Percentiles rank a stretch among this genome's conserved stretches.
phyloP scores from a whole-genome alignment of 2,888 invertebrate species.

The Meiosimyza platycephala region DNA sequence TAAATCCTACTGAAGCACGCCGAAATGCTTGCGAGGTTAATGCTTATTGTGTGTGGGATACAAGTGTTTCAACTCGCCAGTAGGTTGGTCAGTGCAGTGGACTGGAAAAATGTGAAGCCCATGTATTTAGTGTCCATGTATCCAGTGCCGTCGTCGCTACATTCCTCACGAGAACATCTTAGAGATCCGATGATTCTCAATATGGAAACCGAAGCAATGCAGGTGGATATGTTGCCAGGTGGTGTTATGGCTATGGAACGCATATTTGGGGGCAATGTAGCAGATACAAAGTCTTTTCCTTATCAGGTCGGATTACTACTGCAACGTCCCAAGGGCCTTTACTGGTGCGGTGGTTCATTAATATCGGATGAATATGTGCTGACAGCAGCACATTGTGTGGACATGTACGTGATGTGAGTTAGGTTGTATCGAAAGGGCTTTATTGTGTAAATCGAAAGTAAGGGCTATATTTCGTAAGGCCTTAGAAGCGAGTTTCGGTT shows the following conservation, averaged over 20 bases:
- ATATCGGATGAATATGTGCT: slow-evolving; percentile 62
- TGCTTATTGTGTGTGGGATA: slow-evolving; percentile 25
- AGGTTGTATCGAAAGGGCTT: too few relatives aligned
- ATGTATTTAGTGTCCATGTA: slow-evolving; percentile 64
- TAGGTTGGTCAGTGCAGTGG: slow-evolving; percentile 48
- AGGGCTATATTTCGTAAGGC: background rate
- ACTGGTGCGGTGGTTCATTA: slow-evolving; percentile 65
- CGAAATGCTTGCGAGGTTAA: slow-evolving; percentile 38
- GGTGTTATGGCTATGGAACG: slow-evolving; percentile 63
- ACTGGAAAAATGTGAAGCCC: slow-evolving; percentile 63
- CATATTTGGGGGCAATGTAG: slow-evolving; percentile 63
- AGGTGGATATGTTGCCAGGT: slow-evolving; percentile 56
- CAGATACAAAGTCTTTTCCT: slow-evolving; percentile 59
- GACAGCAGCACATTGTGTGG: slow-evolving; percentile 65
- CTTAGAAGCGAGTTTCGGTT: background rate
- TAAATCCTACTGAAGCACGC: slow-evolving; percentile 33
- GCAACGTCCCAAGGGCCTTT: slow-evolving; percentile 61
- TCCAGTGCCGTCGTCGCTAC: slow-evolving; percentile 49
- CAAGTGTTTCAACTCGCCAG: slow-evolving; percentile 28
- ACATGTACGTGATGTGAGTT: slow-evolving; percentile 53
- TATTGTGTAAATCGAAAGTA: background rate
- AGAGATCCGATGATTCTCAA: slow-evolving; percentile 57
- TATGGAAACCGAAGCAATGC: slow-evolving; percentile 58
- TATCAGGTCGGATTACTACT: slow-evolving; percentile 63
- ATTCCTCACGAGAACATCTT: slow-evolving; percentile 20